A percentile compares a stretch with the other conserved stretches of the same genome.
These are phyloP conservation scores for Charanyca ferruginea DNA, from an alignment of 2,888 invertebrate species.

Conservation along the genomic window DNA sequence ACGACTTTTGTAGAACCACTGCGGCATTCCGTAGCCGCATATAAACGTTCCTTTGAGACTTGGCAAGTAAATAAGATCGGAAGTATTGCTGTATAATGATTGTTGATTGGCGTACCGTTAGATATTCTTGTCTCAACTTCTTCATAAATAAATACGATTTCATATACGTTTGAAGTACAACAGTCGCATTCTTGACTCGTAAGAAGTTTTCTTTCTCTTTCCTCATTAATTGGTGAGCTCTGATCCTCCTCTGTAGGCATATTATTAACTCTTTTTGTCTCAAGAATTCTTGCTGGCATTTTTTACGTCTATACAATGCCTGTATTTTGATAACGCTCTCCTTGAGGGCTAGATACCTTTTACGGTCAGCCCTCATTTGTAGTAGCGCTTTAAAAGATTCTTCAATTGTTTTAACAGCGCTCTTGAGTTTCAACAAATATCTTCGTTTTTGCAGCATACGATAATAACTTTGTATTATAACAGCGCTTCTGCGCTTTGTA, in stretches of 20 bases:
- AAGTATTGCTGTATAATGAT: slow-evolving; percentile 70
- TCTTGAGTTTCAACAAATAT: slow-evolving; percentile 71
- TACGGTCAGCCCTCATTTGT: slow-evolving; percentile 77
- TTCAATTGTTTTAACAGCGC: slow-evolving; percentile 73
- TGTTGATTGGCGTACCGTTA: slow-evolving; percentile 60
- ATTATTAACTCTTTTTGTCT: slow-evolving; percentile 76
- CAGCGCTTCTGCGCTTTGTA: slow-evolving; percentile 70
- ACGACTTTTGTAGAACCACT: slow-evolving; percentile 86
- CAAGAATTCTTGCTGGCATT: slow-evolving; percentile 80
- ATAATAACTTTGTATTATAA: slow-evolving; percentile 85
- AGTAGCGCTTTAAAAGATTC: slow-evolving; percentile 75
- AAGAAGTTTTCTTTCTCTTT: slow-evolving; percentile 79
- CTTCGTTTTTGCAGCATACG: slow-evolving; percentile 76
- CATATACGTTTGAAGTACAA: slow-evolving; percentile 87
- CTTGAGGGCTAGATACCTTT: slow-evolving; percentile 75
- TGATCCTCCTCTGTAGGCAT: slow-evolving; percentile 88
- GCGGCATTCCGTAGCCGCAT: slow-evolving; percentile 69
- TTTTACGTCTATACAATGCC: slow-evolving; percentile 83
- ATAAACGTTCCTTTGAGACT: slow-evolving; percentile 38
- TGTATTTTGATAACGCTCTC: slow-evolving; percentile 85
- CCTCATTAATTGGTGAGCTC: slow-evolving; percentile 82
- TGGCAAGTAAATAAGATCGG: slow-evolving; percentile 62
- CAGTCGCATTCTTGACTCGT: slow-evolving; percentile 75
- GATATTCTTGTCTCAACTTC: slow-evolving; percentile 56
- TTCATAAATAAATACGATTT: slow-evolving; percentile 72